Base-by-base conservation (phyloP, 2,113 vertebrate species). In the Alligator sinensis region DNA sequence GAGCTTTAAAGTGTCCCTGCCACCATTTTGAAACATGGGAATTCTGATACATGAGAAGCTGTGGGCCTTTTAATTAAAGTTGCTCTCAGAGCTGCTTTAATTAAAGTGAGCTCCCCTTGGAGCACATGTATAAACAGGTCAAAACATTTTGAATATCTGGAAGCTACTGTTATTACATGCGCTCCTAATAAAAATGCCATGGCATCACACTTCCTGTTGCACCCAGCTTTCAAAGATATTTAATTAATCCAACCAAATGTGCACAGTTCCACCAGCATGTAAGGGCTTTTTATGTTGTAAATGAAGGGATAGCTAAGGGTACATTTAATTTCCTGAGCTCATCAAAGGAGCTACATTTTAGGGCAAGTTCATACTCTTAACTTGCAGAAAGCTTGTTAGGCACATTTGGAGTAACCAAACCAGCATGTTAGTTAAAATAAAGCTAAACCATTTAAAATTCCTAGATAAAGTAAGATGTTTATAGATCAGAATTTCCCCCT, bases 141-240 rank as follows among this genome's bases (percentile, higher is more conserved):
- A 47, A 47, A 47, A 47, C 47, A 47, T 47, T 47, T 47, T 47
- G 47, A 9, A 47, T 47, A 47, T 47, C 47, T 47, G 47, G 47
- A 47, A 47, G 47, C 8, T 80, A 80, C 1, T 19, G 30, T 0
- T 0, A 84, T 63, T 27, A 4, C 10, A 38, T 34, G 19, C 24
- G 14, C 38, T 85, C 47, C 15, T 58, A 10, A 70, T 76, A 77
- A 28, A 7, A 38, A 1, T 57, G 34, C 30, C 9, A 63, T 66
- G 54, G 78, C 66, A 77, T 81, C 30, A 18, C 54, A 47, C 47
- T 47, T 47, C 47, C 47, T 47, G 47, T 47, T 47, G 24, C 62
- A 17, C 1, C 0, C 82, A 19, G 16, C 1, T 84, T 82, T 21
- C 15, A 24, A 55, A 59, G 28, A 34, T 34, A 63, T 70, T 22